phyloP scores from a whole-genome alignment of 2,113 vertebrate species.

The Struthidea cinerea region DNA sequence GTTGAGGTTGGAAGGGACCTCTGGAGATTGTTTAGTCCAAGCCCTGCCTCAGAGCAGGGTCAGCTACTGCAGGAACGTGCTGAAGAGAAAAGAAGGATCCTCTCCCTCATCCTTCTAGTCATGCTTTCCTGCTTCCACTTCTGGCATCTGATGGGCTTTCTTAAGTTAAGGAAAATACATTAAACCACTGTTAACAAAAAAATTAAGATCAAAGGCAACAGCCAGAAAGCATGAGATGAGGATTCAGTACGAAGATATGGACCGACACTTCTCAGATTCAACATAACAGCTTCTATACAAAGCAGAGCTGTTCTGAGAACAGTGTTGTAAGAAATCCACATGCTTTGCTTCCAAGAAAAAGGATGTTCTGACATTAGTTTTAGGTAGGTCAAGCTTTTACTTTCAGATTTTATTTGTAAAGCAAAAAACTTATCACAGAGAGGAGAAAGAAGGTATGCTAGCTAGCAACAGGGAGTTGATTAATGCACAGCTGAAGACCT shows the following conservation, averaged over 20 bases:
- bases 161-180: not conserved
- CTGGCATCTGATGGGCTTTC: not conserved
- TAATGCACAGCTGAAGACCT: slow-evolving; percentile 55
- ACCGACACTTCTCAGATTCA: not conserved
- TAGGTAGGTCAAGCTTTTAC: not conserved
- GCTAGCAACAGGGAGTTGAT: slow-evolving; percentile 56
- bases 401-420: slow-evolving; percentile 25
- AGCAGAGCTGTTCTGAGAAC: not conserved
- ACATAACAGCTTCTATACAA: not conserved
- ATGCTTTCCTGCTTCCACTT: not conserved
- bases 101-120: not conserved
- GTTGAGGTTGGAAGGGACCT: not conserved
- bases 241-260: not conserved
- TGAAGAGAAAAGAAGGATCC: not conserved
- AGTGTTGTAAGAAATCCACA: not conserved
- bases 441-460: slow-evolving; percentile 18
- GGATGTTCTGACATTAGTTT: not conserved
- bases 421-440: slow-evolving; percentile 24
- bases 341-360: not conserved
- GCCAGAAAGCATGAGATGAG: not conserved
- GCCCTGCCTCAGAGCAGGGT: not conserved
- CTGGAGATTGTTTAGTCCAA: not conserved
- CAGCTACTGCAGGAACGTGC: not conserved
- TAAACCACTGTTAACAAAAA: not conserved
- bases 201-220: not conserved